Percentiles rank a stretch among this genome's conserved stretches.
Evolutionary conservation across 2,797 vertebrate genomes (phyloP).

Genomic region (Melanotaenia trifasciata): DNA sequence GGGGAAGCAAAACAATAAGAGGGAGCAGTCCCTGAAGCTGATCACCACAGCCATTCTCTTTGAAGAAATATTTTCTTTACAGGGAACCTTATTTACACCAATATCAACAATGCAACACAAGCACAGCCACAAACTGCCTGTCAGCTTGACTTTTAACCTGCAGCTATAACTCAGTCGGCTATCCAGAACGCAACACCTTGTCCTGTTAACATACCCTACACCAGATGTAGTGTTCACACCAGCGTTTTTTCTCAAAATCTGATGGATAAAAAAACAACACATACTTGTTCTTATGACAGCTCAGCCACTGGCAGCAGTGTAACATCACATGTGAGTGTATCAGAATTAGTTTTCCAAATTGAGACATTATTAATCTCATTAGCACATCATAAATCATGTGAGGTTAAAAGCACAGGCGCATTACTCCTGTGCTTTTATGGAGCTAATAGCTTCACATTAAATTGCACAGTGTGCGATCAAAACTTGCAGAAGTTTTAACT

Average conservation of each 20-base stretch:
- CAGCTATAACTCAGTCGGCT: constrained; percentile 60
- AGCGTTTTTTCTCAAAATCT: constrained; percentile 17
- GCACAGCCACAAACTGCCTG: constrained; percentile 55
- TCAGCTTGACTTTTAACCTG: constrained; percentile 70
- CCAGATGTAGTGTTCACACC: constrained; percentile 33
- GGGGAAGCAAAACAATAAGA: constrained; percentile 58
- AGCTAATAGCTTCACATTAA: constrained; percentile 12
- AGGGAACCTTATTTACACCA: constrained; percentile 54
- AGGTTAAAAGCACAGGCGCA: constrained; percentile 3
- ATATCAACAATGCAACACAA: constrained; percentile 51
- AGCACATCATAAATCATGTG: constrained; percentile 48
- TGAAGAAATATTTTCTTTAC: constrained; percentile 50
- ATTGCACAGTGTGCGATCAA: neutral
- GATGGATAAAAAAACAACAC: constrained; percentile 38
- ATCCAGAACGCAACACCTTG: constrained; percentile 23
- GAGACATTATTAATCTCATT: constrained; percentile 29
- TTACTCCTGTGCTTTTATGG: neutral
- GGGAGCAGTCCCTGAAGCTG: constrained; percentile 40
- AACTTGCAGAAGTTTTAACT: constrained; percentile 13
- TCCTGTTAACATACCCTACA: constrained; percentile 38
- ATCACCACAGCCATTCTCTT: constrained; percentile 60
- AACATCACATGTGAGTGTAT: constrained; percentile 45
- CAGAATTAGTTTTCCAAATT: constrained; percentile 49
- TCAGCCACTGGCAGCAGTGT: constrained; percentile 17
- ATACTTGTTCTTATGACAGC: constrained; percentile 25